These are phyloP conservation scores for Nemotelus nigrinus DNA, from an alignment of 2,888 invertebrate genomes.

Conservation along the genomic window DNA sequence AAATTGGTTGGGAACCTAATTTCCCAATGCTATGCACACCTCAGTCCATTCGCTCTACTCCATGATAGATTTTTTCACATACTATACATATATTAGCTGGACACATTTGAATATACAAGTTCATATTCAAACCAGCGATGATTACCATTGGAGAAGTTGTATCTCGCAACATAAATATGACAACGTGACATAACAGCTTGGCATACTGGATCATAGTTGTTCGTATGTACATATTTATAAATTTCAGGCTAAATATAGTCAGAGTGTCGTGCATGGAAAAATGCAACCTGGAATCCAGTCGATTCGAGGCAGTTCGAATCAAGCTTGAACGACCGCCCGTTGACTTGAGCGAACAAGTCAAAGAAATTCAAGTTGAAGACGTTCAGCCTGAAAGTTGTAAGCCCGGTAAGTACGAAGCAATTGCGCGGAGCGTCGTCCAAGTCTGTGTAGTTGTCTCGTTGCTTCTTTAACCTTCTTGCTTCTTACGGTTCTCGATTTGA, in stretches of 20 bases:
- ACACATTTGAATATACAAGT: too few species aligned
- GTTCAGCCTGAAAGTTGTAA: too few species aligned
- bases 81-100: too few species aligned
- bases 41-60: neutral
- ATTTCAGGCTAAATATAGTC: conserved; percentile 9
- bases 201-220: neutral
- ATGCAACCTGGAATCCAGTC: neutral
- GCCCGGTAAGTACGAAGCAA: too few species aligned
- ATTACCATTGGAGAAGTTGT: too few species aligned
- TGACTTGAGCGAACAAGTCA: too few species aligned
- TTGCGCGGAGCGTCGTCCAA: neutral
- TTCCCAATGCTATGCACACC: neutral
- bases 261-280: neutral
- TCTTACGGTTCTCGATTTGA: too few species aligned
- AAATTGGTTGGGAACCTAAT: conserved; percentile 11
- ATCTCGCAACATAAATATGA: too few species aligned
- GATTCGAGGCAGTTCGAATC: neutral
- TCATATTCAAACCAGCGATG: too few species aligned
- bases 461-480: conserved; percentile 27
- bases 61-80: too few species aligned
- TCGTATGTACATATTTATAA: neutral
- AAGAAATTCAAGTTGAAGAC: too few species aligned
- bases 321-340: too few species aligned
- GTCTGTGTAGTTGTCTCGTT: neutral
- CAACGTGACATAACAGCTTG: conserved; percentile 17